Evolutionary conservation across 2,888 invertebrate genomes (phyloP), one percentile per base, ranked within the genome.

Genomic region (Corbicula japonica): DNA sequence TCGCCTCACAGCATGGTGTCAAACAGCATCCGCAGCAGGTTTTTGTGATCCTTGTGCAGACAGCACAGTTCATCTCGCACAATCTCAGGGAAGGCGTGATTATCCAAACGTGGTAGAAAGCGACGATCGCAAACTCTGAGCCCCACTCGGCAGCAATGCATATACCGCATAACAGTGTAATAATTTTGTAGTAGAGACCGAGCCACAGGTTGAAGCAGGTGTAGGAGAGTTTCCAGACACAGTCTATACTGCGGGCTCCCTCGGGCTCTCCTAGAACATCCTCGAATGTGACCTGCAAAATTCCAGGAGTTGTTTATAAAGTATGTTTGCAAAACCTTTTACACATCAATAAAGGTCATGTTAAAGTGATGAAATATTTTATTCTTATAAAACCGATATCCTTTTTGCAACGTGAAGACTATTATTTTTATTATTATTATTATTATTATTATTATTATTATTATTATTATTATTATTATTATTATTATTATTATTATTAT

Each of bases 161-260:
- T 18, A 96, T 96, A 0, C 96, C 96, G 10, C 95, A 94, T 35
- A 96, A 88, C 56, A 96, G 95, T 0, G 96, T 95, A 50, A 96
- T 94, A 60, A 95, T 91, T n/a, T 95, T 95, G 94, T 96, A 96
- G 92, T 96, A 96, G 92, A 95, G 95, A 91, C 95, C 95, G 84
- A 95, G 95, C 38, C 96, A 95, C 85, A 95, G 94, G 61, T 95
- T 94, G 94, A 96, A 96, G 92, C 96, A 88, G 10, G 61, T 80
- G 88, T 95, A 94, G 88, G 96, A 95, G 54, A 96, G 93, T n/a
- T 95, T 94, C 96, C 96, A 96, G 58, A 96, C 96, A 92, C 96
- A 96, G 91, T 96, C 96, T 0, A 96, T 81, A 72, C 86, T 86
- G 79, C 88, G 89, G 50, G 86, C 87, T n/a, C 90, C 90, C n/a